Base-by-base conservation (phyloP, 2,888 invertebrate species). In the Sesia bembeciformis region DNA sequence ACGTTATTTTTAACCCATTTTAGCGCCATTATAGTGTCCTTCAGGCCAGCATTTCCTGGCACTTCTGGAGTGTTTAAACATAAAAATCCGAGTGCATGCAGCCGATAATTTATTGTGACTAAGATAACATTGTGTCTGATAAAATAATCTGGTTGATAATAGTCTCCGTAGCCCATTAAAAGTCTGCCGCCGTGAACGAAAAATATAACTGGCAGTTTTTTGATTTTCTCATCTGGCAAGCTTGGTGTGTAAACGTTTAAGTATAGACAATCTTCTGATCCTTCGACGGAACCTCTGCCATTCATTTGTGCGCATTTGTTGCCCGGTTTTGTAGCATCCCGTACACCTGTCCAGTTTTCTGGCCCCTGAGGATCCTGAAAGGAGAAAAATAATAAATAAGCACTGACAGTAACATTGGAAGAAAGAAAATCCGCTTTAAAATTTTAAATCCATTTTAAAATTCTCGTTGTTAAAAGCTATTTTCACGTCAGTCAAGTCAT, bases 191-290 rank as follows among this genome's bases (percentile, higher is more conserved):
- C 92, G 43, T 92, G 92, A 5, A 91, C 77, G 72, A 90, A 92
- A 56, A 92, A 86, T 67, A 92, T 65, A 0, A 92, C 91, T 0
- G 92, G 91, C 6, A 84, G 68, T 46, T 79, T 78, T 54, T 74
- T 60, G 4, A 63, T 56, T 56, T 81, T 77, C 40, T 81, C 71
- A 0, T 41, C 4, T 58, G 82, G 84, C 64, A 93, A 76, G 56
- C 80, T 76, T 42, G 93, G 93, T 0, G 92, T 91, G 73, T 93
- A 93, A 1, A 94, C 90, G 66, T 94, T 94, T 54, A 94, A 69
- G 64, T 92, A 93, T 0, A 94, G 83, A 62, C 94, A 94, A 68
- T 94, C 93, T 74, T 94, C 94, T 0, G 74, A 80, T 0, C 93
- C 93, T 40, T 87, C 83, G 41, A 91, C 66, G 0, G 77, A 64